These are phyloP conservation scores for Rhorus exstirpatorius DNA, from an alignment of 2,888 invertebrate genomes.

Conservation along the genomic window DNA sequence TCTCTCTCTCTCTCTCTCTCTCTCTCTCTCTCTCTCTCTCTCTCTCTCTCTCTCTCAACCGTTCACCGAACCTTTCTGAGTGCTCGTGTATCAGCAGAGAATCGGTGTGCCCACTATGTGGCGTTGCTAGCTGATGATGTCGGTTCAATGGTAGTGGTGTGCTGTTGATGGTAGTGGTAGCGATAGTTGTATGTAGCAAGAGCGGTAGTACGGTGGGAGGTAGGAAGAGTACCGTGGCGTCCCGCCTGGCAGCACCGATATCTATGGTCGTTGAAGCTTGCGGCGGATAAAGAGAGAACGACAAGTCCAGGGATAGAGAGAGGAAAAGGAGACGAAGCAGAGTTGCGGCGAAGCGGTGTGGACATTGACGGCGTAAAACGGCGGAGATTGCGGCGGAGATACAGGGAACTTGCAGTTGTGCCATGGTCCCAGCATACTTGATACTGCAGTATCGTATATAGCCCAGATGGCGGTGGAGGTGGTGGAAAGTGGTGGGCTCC, in stretches of 20 bases:
- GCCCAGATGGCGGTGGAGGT: conserved; percentile 47
- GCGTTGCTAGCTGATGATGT: conserved; percentile 75
- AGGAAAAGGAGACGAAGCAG: not conserved
- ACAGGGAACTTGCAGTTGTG: conserved; percentile 26
- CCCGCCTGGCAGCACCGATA: conserved; percentile 69
- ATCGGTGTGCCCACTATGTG: conserved; percentile 73
- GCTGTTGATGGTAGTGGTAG: conserved; percentile 49
- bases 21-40: conserved; percentile 8
- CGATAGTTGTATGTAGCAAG: conserved; percentile 43
- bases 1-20: conserved; percentile 6
- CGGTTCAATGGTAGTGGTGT: conserved; percentile 67
- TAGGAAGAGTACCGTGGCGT: conserved; percentile 64
- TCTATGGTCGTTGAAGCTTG: conserved; percentile 61
- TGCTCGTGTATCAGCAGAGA: conserved; percentile 65
- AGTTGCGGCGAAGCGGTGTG: conserved; percentile 46
- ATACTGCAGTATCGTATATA: conserved; percentile 47
- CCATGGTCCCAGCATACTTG: conserved; percentile 15
- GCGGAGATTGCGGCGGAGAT: conserved; percentile 50
- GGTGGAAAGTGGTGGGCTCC: conserved; percentile 74
- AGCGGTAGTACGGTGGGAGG: conserved; percentile 59
- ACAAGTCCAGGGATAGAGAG: conserved; percentile 25
- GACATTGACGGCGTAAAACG: conserved; percentile 71
- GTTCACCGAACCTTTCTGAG: conserved; percentile 67
- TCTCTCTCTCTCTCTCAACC: conserved; percentile 42
- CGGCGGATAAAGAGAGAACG: conserved; percentile 60